Conservation (phyloP, 2,888 invertebrate species). For the Sarcophaga subvicina region DNA sequence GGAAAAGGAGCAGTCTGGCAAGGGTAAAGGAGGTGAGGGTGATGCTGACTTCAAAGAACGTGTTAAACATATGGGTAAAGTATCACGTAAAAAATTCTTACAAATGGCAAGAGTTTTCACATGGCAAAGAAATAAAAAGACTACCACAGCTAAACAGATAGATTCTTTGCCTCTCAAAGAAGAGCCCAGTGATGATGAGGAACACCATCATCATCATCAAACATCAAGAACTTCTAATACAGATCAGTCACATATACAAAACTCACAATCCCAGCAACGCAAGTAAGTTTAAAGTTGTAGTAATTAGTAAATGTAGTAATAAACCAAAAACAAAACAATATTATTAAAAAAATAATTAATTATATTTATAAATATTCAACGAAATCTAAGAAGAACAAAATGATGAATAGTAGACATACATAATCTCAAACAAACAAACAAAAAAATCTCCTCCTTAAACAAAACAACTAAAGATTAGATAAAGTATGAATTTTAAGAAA, state of each 20-base stretch:
- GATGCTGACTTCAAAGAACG: constrained; percentile 88
- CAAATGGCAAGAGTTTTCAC: constrained; percentile 90
- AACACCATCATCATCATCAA: constrained; percentile 77
- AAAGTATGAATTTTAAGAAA: not conserved
- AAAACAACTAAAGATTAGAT: not conserved
- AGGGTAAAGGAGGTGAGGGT: constrained; percentile 84
- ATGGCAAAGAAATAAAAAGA: constrained; percentile 84
- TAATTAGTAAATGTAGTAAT: constrained; percentile 6
- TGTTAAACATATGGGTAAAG: constrained; percentile 92
- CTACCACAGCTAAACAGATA: constrained; percentile 82
- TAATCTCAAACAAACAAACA: not conserved
- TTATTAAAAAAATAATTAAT: too few relatives aligned
- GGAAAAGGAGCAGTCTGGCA: constrained; percentile 87
- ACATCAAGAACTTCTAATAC: constrained; percentile 15
- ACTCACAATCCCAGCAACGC: constrained; percentile 52
- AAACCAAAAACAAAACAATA: not conserved
- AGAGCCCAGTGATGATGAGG: constrained; percentile 86
- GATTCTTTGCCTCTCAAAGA: constrained; percentile 85
- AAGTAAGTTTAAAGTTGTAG: constrained; percentile 59
- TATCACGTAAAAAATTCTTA: constrained; percentile 91
- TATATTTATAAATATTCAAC: constrained; percentile 40
- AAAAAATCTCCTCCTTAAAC: not conserved
- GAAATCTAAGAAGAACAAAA: constrained; percentile 10
- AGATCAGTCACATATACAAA: constrained; percentile 52
- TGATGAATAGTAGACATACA: not conserved